Conservation (phyloP, 2,797 vertebrate species). For the Megaceryle alcyon region DNA sequence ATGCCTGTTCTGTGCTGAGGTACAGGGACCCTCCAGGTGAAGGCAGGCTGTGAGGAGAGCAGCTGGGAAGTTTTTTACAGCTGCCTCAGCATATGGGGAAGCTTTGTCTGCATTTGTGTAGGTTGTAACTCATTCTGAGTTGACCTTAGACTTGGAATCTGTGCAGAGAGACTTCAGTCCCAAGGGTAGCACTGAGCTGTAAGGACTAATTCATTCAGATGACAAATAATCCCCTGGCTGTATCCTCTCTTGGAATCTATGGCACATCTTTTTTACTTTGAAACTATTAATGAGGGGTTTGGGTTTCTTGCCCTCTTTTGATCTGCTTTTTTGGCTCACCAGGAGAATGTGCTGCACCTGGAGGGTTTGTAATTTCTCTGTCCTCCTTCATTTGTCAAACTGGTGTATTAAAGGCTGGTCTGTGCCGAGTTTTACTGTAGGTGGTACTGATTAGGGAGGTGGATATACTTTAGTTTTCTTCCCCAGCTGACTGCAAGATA, state of each 20-base stretch:
- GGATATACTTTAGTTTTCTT: not conserved
- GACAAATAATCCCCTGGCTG: not conserved
- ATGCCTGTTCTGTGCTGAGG: accelerated
- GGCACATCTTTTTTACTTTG: not conserved
- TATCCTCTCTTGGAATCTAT: not conserved
- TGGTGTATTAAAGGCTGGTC: not conserved
- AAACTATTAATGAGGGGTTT: not conserved
- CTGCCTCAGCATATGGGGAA: not conserved
- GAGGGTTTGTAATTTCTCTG: not conserved
- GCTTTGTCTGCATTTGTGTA: not conserved
- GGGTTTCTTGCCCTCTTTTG: not conserved
- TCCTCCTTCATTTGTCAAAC: not conserved
- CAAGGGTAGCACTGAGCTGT: not conserved
- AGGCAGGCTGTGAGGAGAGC: not conserved
- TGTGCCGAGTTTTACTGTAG: not conserved
- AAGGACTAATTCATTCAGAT: not conserved
- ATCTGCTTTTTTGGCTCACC: not conserved
- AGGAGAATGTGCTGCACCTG: not conserved
- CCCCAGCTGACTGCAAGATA: not conserved
- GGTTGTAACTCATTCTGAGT: not conserved
- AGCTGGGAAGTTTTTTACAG: not conserved
- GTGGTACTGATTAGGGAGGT: not conserved
- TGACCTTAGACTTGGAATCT: not conserved
- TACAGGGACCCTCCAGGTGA: not conserved
- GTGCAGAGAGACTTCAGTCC: not conserved